Percentiles rank a stretch among this genome's conserved stretches.
Evolutionary conservation across 2,113 vertebrate species (phyloP).

Genomic region (Ceuthmochares aereus): DNA sequence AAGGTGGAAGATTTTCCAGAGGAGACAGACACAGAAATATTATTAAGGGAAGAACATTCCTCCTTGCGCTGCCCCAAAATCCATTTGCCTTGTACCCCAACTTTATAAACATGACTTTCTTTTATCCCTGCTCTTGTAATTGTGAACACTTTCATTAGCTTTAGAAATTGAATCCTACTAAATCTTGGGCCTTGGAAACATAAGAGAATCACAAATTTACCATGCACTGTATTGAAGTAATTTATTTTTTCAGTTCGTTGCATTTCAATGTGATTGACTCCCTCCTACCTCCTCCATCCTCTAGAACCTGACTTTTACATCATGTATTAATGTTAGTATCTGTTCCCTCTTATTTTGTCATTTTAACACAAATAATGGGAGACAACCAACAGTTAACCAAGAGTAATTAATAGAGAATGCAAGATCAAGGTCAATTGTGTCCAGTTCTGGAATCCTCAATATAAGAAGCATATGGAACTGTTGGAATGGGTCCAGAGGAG

Average conservation of each 20-base stretch:
- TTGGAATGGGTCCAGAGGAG: no score
- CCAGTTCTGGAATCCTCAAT: no score
- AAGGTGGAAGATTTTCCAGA: neutral
- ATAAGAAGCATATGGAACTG: no score
- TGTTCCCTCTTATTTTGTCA: neutral
- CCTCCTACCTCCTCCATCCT: neutral
- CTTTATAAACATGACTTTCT: neutral
- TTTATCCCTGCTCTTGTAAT: neutral
- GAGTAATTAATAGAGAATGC: neutral
- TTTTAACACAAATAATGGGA: neutral
- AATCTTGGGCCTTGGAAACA: neutral
- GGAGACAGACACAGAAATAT: neutral
- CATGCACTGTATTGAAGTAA: neutral
- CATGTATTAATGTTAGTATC: neutral
- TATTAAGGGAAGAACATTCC: neutral
- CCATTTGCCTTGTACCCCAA: neutral
- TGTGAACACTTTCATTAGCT: neutral
- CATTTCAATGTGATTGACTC: neutral
- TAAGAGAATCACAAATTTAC: neutral
- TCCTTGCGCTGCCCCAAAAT: neutral
- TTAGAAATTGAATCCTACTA: neutral
- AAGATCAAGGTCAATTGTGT: neutral
- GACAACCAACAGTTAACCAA: neutral
- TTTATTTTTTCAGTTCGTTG: neutral
- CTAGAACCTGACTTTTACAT: neutral